Percentiles rank a stretch among this genome's conserved stretches.
Conservation (phyloP, 2,888 invertebrate genomes). For the Patella depressa region DNA sequence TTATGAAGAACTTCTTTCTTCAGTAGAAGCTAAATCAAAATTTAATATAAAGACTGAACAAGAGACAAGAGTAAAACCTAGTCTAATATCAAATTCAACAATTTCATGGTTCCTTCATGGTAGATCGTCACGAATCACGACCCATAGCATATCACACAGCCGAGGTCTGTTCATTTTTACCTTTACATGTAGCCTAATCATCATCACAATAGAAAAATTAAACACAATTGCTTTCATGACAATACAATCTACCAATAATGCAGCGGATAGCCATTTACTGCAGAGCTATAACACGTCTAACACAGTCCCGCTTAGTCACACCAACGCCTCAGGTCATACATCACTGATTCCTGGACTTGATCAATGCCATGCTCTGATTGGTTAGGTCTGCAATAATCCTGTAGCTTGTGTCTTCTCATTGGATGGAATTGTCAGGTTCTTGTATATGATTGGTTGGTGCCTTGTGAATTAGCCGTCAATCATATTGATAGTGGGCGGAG, state of each 20-base stretch:
- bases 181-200: not conserved
- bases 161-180: not conserved
- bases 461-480: not conserved
- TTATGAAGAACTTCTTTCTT: too few species aligned
- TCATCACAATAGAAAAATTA: conserved; percentile 3
- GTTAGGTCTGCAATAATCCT: not conserved
- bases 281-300: not conserved
- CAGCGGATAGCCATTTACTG: conserved; percentile 9
- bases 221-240: not conserved
- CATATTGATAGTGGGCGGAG: conserved; percentile 2
- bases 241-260: conserved; percentile 9
- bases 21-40: too few species aligned
- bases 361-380: not conserved
- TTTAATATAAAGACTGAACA: too few species aligned
- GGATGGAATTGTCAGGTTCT: not conserved
- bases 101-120: too few species aligned
- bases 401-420: not conserved
- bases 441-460: not conserved
- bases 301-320: not conserved
- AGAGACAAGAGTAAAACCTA: too few species aligned
- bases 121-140: too few species aligned
- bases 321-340: not conserved
- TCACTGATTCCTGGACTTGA: conserved; percentile 5
- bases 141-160: too few species aligned
- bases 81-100: too few species aligned